Evolutionary conservation across 2,113 vertebrate genomes (phyloP), one percentile per base, ranked within the genome.

Genomic region (Gobiocypris rarus): DNA sequence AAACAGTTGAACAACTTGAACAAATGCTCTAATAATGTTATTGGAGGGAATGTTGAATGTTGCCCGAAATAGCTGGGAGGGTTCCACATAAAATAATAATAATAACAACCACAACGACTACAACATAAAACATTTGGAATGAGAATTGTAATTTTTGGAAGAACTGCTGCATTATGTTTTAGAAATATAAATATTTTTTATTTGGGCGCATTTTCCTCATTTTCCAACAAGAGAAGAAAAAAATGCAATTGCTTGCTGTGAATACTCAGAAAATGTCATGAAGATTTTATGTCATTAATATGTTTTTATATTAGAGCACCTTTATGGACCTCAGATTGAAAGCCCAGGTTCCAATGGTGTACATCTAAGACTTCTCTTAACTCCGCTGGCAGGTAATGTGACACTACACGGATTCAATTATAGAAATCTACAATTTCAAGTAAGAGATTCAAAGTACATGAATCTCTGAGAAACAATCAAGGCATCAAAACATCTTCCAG

Each of bases 371-470:
- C n/a, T 45, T 73, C 5, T 73, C 41, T 28, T 14, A 22, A 34
- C 50, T n/a, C 17, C 13, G 10, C 9, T 56, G 74, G 50, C 52
- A 54, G 8, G n/a, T 63, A 17, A 26, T 45, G 38, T 19, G n/a
- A 63, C 76, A 61, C 24, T 28, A 11, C 56, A 63, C n/a, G 26
- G 14, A 45, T 45, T 61, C 45, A 79, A 28, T 34, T 15, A 17
- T 17, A 79, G 56, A 79, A 79, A 61, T 79, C 56, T 79, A 45
- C 38, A 45, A 65, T 80, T 80, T 52, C 78, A 80, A 48, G 17
- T 17, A 80, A 31, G 26, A 48, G 9, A 50, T 50, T 65, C 15
- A 75, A 24, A 28, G 56, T 43, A 78, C 38, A 61, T 15, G 34
- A 65, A 80, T 48, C 54, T 77, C 54, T 9, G 19, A 41, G 3